phyloP scores from a whole-genome alignment of 2,797 vertebrate species.

The Eulemur albifrons region DNA sequence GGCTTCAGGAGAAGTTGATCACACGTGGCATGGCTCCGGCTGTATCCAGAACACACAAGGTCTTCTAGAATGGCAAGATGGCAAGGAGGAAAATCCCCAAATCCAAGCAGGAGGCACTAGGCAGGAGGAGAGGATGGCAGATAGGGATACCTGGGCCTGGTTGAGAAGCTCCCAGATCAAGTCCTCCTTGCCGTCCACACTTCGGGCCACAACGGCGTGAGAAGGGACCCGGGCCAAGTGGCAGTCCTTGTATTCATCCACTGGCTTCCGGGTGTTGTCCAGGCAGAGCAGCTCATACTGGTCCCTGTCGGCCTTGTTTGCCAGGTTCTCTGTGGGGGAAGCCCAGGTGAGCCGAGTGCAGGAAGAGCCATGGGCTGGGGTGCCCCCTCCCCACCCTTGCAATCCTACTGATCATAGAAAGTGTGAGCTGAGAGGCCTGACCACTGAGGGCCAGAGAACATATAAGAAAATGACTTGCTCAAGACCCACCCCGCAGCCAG shows the following conservation, averaged over 20 bases:
- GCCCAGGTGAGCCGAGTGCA: neutral
- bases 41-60: neutral
- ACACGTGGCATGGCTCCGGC: neutral
- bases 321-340: slow-evolving; percentile 77
- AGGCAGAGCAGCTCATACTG: slow-evolving; percentile 92
- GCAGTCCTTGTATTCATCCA: slow-evolving; percentile 86
- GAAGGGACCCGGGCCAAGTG: slow-evolving; percentile 88
- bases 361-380: neutral
- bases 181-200: slow-evolving; percentile 76
- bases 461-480: neutral
- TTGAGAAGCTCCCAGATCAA: slow-evolving; percentile 87
- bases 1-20: neutral
- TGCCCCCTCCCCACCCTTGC: neutral
- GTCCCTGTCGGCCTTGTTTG: slow-evolving; percentile 68
- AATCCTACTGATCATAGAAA: neutral
- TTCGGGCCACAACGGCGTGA: slow-evolving; percentile 90
- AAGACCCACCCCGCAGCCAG: neutral
- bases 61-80: neutral
- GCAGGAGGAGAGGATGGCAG: neutral
- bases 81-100: neutral
- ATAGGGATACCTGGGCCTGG: slow-evolving; percentile 81
- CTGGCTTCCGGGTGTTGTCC: slow-evolving; percentile 84
- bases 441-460: neutral
- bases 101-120: neutral
- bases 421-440: neutral